Evolutionary conservation across 2,888 invertebrate genomes (phyloP).

Genomic region (Hirtodrosophila trivittata): DNA sequence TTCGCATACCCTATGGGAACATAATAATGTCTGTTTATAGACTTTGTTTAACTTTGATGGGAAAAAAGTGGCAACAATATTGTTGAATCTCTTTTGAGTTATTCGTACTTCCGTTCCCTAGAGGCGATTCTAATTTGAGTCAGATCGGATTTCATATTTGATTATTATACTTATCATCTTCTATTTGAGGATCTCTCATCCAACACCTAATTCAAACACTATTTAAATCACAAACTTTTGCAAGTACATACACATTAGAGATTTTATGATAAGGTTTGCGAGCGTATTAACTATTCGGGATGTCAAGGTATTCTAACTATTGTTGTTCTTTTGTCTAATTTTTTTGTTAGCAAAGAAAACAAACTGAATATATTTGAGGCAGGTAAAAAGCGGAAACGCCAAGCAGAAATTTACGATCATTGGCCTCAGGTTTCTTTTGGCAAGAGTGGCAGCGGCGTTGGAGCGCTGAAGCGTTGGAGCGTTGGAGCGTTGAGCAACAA

Average conservation of each 20-base stretch:
- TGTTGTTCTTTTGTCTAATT: conserved; percentile 1
- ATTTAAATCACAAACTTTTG: too few relatives aligned
- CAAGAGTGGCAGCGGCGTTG: conserved; percentile 44
- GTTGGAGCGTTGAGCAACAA: conserved; percentile 64
- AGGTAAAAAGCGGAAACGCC: conserved; percentile 60
- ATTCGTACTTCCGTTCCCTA: not conserved
- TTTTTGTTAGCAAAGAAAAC: not conserved
- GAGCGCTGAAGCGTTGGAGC: conserved; percentile 58
- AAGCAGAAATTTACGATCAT: conserved; percentile 60
- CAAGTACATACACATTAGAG: too few relatives aligned
- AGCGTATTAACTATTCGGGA: conserved; percentile 10
- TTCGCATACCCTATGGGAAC: conserved; percentile 12
- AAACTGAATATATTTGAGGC: conserved; percentile 15
- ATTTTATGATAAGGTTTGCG: not conserved
- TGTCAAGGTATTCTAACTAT: not conserved
- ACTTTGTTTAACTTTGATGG: too few relatives aligned
- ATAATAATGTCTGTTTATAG: too few relatives aligned
- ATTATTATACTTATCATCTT: too few relatives aligned
- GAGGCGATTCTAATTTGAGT: too few relatives aligned
- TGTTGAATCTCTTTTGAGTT: too few relatives aligned
- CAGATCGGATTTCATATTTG: not conserved
- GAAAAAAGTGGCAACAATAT: too few relatives aligned
- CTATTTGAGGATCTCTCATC: too few relatives aligned
- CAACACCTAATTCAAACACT: too few relatives aligned
- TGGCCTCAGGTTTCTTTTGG: conserved; percentile 41